Base-by-base conservation (phyloP, 2,113 vertebrate species). In the Dipodomys merriami region DNA sequence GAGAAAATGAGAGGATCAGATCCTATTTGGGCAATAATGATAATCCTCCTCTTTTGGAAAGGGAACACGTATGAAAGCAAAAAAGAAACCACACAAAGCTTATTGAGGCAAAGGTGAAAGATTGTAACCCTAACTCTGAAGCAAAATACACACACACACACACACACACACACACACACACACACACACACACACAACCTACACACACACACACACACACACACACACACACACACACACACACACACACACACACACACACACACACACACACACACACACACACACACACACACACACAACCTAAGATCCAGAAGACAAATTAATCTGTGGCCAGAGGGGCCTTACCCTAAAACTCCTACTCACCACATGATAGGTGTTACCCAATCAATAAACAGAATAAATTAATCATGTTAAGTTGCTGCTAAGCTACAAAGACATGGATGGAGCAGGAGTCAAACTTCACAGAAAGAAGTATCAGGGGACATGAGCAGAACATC, bases 41-140 rank as follows among this genome's bases (percentile, higher is more conserved):
- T 57, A 57, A 57, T 0, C n/a, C 86, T 87, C 57, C 83, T 80
- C 13, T 90, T 16, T 15, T 0, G 77, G 83, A 78, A 93, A 0
- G 72, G 78, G 13, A 93, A 57, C 0, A 64, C 95, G 91, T 86
- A 93, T 30, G 92, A 95, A 96, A 97, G 96, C 67, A 90, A 91
- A 92, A 71, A 57, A 57, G 3, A 57, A 57, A 57, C 12, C 15
- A 57, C 53, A 13, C 53, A 57, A 57, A 57, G 53, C 4, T 13
- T 13, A 57, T 57, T 57, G 53, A 16, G 53, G 53, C 53, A 57
- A 57, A 57, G 49, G 53, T 57, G 53, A 57, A 57, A 57, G 16
- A 57, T 57, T 57, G 11, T 57, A 57, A 57, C 53, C 53, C 12
- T 57, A 57, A 57, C 53, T 57, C 53, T 57, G 53, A 57, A 57